These are phyloP conservation scores for Prochilodus magdalenae DNA, from an alignment of 2,113 vertebrate genomes.

Conservation along the genomic window DNA sequence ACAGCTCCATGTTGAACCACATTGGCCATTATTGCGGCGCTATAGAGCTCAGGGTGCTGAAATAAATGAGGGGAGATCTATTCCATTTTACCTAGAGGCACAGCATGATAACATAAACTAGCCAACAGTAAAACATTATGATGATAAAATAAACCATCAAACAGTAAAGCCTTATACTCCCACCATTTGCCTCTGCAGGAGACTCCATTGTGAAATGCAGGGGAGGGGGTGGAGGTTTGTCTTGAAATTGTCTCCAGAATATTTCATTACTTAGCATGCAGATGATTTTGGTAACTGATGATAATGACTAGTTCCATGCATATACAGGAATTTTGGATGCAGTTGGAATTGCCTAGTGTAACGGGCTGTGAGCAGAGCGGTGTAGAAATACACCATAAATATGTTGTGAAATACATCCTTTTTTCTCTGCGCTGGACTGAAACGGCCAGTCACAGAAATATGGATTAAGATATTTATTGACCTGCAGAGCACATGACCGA, in stretches of 20 bases:
- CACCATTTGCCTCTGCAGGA: slow-evolving; percentile 11
- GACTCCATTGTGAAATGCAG: background rate
- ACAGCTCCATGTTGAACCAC: slow-evolving; percentile 71
- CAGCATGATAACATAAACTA: slow-evolving; percentile 70
- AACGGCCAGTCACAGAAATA: slow-evolving; percentile 18
- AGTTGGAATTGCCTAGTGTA: background rate
- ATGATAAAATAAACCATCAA: slow-evolving; percentile 70
- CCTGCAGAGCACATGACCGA: slow-evolving; percentile 5
- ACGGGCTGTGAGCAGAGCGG: background rate
- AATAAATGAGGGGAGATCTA: slow-evolving; percentile 71
- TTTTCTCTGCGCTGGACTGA: slow-evolving; percentile 5
- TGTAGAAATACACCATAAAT: background rate
- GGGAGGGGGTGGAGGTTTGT: background rate
- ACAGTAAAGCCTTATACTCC: slow-evolving; percentile 63
- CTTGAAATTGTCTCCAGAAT: slow-evolving; percentile 1
- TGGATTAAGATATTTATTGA: slow-evolving; percentile 45
- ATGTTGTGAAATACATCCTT: slow-evolving; percentile 9
- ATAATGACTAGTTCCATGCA: background rate
- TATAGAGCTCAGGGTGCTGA: slow-evolving; percentile 63
- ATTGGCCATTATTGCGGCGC: slow-evolving; percentile 65
- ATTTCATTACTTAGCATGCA: background rate
- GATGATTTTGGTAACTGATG: background rate
- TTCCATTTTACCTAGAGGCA: slow-evolving; percentile 70
- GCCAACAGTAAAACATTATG: slow-evolving; percentile 65
- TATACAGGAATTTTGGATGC: background rate